These are phyloP conservation scores for Coecobrya sp. DNA, from an alignment of 2,888 invertebrate genomes.

Conservation along the genomic window DNA sequence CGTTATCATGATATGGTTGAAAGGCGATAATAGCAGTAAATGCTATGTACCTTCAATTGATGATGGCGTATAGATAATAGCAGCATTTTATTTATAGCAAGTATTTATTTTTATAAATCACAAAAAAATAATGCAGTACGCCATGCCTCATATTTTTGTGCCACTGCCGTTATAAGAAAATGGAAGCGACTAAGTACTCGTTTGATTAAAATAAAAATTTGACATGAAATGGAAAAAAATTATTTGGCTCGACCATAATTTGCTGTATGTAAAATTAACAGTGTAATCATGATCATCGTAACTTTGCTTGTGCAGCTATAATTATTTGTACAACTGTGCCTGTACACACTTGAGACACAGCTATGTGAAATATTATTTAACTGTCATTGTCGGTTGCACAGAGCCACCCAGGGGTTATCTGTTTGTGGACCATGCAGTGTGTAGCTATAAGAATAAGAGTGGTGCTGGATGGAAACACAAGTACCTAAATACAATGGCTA, in stretches of 20 bases:
- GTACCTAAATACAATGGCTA: neutral
- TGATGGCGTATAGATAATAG: neutral
- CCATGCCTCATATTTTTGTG: too few species aligned
- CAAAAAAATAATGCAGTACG: too few species aligned
- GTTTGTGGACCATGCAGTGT: conserved; percentile 20
- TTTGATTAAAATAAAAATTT: too few species aligned
- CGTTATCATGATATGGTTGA: conserved; percentile 58
- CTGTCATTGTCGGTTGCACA: conserved; percentile 50
- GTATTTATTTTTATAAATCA: too few species aligned
- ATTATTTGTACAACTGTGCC: neutral
- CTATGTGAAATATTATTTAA: conserved; percentile 72
- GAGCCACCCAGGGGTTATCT: conserved; percentile 66
- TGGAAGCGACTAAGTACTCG: too few species aligned
- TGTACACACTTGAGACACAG: neutral
- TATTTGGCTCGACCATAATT: too few species aligned
- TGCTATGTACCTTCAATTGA: neutral
- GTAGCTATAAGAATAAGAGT: neutral
- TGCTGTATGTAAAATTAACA: neutral
- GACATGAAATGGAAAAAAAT: too few species aligned
- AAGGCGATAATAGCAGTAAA: conserved; percentile 19
- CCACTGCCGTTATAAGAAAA: too few species aligned
- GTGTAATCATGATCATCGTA: neutral
- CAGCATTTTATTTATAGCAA: too few species aligned
- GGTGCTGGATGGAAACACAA: neutral
- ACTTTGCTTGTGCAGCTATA: neutral